Evolutionary conservation across 2,113 vertebrate genomes (phyloP), one percentile per base, ranked within the genome.

Genomic region (Ailuropoda melanoleuca): DNA sequence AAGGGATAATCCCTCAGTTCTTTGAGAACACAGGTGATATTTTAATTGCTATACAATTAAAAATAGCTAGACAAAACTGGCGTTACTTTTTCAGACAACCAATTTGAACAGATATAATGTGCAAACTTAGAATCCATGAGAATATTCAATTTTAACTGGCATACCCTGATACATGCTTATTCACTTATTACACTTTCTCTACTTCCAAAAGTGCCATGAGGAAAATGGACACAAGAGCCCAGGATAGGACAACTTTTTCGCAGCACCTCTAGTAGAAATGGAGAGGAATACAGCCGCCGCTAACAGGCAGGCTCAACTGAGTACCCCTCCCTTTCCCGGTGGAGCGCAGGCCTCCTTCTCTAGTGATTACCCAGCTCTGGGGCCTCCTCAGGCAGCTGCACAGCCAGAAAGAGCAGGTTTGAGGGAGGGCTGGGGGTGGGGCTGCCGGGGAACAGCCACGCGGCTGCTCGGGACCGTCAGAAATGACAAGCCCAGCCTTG

Each of bases 381-480:
- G 17, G 84, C 84, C 48, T 92, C 82, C 74, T 18, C 37, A 60
- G 92, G 84, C 97, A 96, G 93, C 97, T 96, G 86, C 74, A 37
- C 1, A 10, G 74, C 80, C 34, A 18, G 37, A 60, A n/a, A 29
- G 23, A 85, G 89, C 53, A 81, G 78, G 64, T 23, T 66, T 8
- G 0, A 5, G 80, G 55, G 31, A 80, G 37, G 84, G 60, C 86
- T 26, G 39, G 62, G 84, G 62, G 53, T 0, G 48, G 83, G 21
- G 34, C n/a, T 74, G 43, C 83, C 1, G 0, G 21, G 70, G 93
- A 31, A 37, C 58, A 15, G 48, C 58, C 74, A 10, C 56, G 14
- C 50, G 14, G 62, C 62, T 31, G 62, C 50, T 58, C 56, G 14
- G 74, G 74, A 48, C 74, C 14, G 4, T 77, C 72, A 39, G 29